Percentiles rank a stretch among this genome's conserved stretches.
Conservation (phyloP, 2,888 invertebrate species). For the Diarsia dahlii region DNA sequence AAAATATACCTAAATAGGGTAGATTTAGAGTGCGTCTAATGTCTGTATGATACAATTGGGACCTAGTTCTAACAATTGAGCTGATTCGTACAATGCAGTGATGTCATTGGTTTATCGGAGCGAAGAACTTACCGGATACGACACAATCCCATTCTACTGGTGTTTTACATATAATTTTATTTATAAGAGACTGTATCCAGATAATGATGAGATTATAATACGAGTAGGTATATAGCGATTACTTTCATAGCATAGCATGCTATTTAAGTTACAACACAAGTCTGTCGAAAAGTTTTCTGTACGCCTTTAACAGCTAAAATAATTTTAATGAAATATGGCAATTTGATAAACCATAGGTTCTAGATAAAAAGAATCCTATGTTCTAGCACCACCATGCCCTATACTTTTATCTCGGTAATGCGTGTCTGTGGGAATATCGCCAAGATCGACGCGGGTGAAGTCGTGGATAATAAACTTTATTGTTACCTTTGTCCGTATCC, state of each 20-base stretch:
- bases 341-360: background rate
- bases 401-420: background rate
- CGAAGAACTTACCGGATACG: conserved; percentile 30
- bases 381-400: too few relatives aligned
- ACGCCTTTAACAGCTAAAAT: background rate
- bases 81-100: conserved; percentile 38
- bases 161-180: background rate
- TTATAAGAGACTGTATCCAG: too few relatives aligned
- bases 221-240: background rate
- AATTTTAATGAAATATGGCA: background rate
- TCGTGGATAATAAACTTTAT: background rate
- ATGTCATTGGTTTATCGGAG: conserved; percentile 38
- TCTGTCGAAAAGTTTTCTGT: background rate
- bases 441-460: background rate
- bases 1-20: conserved; percentile 4
- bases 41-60: conserved; percentile 12
- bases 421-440: background rate
- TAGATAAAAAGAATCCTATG: too few relatives aligned
- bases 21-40: background rate
- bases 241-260: too few relatives aligned
- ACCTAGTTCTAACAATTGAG: conserved; percentile 30
- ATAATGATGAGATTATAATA: background rate
- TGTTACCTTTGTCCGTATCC: background rate
- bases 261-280: too few relatives aligned
- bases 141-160: background rate